Percentiles rank a stretch among this genome's conserved stretches.
Evolutionary conservation across 2,797 vertebrate genomes (phyloP).

Genomic region (Aulostomus chinensis): DNA sequence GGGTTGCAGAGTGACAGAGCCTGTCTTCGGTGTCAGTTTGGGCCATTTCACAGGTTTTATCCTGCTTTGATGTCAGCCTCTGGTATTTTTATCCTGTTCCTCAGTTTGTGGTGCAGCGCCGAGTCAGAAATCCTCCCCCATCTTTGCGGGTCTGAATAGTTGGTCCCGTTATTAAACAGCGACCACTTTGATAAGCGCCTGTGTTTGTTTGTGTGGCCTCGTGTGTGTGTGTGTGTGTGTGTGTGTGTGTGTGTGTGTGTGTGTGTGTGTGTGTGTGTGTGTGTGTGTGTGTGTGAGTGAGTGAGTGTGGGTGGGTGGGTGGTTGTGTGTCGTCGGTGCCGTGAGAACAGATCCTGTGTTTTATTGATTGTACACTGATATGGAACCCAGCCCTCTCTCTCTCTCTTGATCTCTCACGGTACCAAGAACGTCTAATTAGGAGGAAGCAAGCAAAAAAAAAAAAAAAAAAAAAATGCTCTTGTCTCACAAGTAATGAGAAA

Average conservation of each 20-base stretch:
- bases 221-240: constrained; percentile 15
- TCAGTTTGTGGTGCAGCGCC: too few relatives aligned
- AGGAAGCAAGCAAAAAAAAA: background rate
- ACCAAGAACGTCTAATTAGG: constrained; percentile 7
- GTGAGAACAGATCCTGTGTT: constrained; percentile 44
- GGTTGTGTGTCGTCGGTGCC: constrained; percentile 22
- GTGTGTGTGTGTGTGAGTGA: constrained; percentile 4
- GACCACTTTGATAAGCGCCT: constrained; percentile 20
- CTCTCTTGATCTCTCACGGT: constrained; percentile 1
- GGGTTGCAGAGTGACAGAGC: too few relatives aligned
- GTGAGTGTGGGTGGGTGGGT: constrained; percentile 13
- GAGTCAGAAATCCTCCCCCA: background rate
- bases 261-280: constrained; percentile 13
- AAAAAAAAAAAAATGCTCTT: background rate
- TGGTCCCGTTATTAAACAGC: constrained; percentile 21
- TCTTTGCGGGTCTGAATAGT: too few relatives aligned
- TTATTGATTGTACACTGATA: constrained; percentile 49
- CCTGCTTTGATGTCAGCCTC: background rate
- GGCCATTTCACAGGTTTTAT: background rate
- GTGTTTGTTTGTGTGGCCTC: constrained; percentile 1
- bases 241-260: constrained; percentile 9
- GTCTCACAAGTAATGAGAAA: too few relatives aligned
- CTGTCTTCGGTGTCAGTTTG: too few relatives aligned
- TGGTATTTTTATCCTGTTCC: background rate
- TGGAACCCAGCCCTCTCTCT: constrained; percentile 17